These are phyloP conservation scores for Oligia fasciuncula DNA, from an alignment of 2,888 invertebrate genomes.

Conservation along the genomic window DNA sequence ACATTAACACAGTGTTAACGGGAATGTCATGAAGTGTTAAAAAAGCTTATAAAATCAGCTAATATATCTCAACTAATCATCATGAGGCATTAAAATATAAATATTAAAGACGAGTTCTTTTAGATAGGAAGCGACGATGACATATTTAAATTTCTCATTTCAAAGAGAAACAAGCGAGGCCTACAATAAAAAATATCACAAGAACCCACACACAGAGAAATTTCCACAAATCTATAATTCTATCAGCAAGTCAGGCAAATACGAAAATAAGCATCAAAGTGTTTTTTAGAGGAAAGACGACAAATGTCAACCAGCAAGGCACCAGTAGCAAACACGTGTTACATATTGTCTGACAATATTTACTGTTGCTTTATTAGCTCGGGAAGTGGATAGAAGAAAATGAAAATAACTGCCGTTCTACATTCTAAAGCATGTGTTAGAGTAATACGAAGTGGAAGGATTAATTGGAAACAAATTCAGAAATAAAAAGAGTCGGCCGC, in stretches of 20 bases:
- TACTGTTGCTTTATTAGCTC: slow-evolving; percentile 87
- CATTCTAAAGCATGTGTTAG: slow-evolving; percentile 80
- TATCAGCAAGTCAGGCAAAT: slow-evolving; percentile 85
- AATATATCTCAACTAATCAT: slow-evolving; percentile 77
- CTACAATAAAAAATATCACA: slow-evolving; percentile 81
- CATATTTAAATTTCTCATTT: slow-evolving; percentile 86
- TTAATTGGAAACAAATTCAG: slow-evolving; percentile 77
- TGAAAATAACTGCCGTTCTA: slow-evolving; percentile 80
- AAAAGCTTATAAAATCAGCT: slow-evolving; percentile 68
- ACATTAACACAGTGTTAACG: slow-evolving; percentile 76
- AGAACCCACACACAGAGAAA: slow-evolving; percentile 84
- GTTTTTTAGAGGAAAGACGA: slow-evolving; percentile 87
- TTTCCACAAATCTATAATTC: slow-evolving; percentile 89
- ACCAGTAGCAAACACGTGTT: slow-evolving; percentile 87
- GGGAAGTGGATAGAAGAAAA: slow-evolving; percentile 80
- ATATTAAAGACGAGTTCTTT: slow-evolving; percentile 80
- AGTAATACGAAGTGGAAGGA: slow-evolving; percentile 70
- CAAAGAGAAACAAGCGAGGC: slow-evolving; percentile 82
- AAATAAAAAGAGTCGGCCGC: slow-evolving; percentile 42
- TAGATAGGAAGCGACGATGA: slow-evolving; percentile 87
- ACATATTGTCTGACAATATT: slow-evolving; percentile 89
- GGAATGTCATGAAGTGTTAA: slow-evolving; percentile 74
- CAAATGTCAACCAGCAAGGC: slow-evolving; percentile 86
- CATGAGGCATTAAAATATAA: slow-evolving; percentile 78
- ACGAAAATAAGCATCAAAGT: slow-evolving; percentile 90